Conservation (phyloP, 1,140 invertebrate genomes). For the Aphis craccivora region DNA sequence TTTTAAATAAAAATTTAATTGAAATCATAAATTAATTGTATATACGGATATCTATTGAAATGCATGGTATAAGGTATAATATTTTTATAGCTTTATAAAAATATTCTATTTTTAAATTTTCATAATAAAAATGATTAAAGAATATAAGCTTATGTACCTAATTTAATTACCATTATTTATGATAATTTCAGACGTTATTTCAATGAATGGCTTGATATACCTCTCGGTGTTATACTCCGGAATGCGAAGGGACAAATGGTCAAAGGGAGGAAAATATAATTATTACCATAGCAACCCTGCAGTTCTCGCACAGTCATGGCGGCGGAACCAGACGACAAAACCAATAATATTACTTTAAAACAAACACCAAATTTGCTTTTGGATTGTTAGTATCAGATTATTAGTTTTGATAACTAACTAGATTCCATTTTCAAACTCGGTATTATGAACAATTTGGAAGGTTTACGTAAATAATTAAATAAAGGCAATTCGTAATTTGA, state of each 20-base stretch:
- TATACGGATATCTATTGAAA: neutral
- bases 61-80: neutral
- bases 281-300: slow-evolving; percentile 57
- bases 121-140: slow-evolving; percentile 26
- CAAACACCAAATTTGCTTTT: slow-evolving; percentile 50
- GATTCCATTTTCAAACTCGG: slow-evolving; percentile 48
- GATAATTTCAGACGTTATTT: slow-evolving; percentile 41
- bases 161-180: slow-evolving; percentile 33
- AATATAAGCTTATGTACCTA: neutral
- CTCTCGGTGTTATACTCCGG: slow-evolving; percentile 40
- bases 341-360: slow-evolving; percentile 57
- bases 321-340: slow-evolving; percentile 54
- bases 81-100: neutral
- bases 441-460: slow-evolving; percentile 46
- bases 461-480: slow-evolving; percentile 51
- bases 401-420: slow-evolving; percentile 55
- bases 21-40: neutral
- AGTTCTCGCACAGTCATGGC: slow-evolving; percentile 47
- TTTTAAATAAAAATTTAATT: neutral
- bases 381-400: slow-evolving; percentile 45
- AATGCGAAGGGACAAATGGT: slow-evolving; percentile 51
- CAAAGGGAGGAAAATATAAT: slow-evolving; percentile 57
- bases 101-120: neutral
- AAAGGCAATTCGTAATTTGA: slow-evolving; percentile 42
- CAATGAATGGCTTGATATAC: slow-evolving; percentile 31